Evolutionary conservation across 2,797 vertebrate species (phyloP).

Genomic region (Pangasius mekongensis): DNA sequence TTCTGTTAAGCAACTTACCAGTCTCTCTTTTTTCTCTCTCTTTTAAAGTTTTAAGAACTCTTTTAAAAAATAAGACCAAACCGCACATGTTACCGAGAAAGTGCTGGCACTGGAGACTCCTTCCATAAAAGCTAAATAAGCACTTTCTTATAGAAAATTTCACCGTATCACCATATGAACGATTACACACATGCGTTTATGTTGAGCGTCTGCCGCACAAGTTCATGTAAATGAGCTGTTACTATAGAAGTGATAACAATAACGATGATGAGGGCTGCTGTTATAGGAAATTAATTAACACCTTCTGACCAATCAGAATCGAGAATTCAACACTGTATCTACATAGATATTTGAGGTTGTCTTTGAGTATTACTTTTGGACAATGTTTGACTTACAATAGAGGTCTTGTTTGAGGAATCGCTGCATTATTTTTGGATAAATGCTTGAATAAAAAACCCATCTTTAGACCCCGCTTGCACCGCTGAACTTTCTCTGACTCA

Average conservation of each 20-base stretch:
- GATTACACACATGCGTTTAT: neutral
- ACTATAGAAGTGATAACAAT: neutral
- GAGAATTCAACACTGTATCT: neutral
- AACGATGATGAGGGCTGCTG: neutral
- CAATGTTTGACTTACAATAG: neutral
- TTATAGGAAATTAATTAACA: neutral
- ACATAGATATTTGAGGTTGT: neutral
- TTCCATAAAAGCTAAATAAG: neutral
- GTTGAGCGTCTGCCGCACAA: neutral
- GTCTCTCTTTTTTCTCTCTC: neutral
- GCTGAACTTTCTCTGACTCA: neutral
- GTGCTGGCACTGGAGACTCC: neutral
- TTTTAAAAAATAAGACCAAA: neutral
- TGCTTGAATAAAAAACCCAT: neutral
- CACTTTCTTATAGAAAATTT: neutral
- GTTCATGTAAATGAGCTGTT: neutral
- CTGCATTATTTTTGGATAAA: neutral
- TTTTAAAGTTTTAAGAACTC: neutral
- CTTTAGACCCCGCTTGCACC: neutral
- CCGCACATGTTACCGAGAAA: neutral
- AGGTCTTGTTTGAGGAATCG: neutral
- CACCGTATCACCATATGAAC: neutral
- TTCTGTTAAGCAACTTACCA: neutral
- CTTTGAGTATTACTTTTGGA: neutral
- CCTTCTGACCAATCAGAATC: neutral